Evolutionary conservation across 2,797 vertebrate genomes (phyloP), one percentile per base, ranked within the genome.

Genomic region (Mormyrus proboscirostris): DNA sequence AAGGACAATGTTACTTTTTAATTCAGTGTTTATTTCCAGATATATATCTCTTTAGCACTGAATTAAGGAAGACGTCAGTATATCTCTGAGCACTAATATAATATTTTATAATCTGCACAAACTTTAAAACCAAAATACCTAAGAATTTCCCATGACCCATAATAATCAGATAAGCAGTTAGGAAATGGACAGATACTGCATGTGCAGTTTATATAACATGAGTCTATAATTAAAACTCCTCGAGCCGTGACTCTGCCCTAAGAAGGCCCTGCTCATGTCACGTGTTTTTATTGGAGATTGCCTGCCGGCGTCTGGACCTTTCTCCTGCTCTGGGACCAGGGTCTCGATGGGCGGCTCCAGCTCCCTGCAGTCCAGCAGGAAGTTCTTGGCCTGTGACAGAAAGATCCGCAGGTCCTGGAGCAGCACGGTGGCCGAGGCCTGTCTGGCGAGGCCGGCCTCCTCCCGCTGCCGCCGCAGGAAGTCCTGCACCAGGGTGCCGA

Each of bases 401-500:
- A 96, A 95, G 85, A 91, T 89, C 59, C 94, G 93, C 76, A 96
- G 91, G 76, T 90, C 89, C 89, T 93, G 95, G 57, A 96, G 93
- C 0, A 93, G 62, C 38, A 90, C 89, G 9, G 89, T 38, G 38
- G 91, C 41, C 47, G 91, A 90, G 82, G 92, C 91, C 53, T 9
- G 83, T 29, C 89, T 88, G 38, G 86, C 91, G 0, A 91, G 87
- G 55, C 89, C 92, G 4, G 92, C 33, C 0, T 89, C 65, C 0
- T 94, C 93, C 65, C 94, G 92, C 91, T 93, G 92, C 89, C 90
- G 92, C 9, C 92, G 92, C 91, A 95, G 90, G 29, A 95, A 94
- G 89, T 94, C 95, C 91, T 96, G 95, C 9, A 96, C 90, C 73
- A 95, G 92, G 86, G 93, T 90, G 2, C 96, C 96, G 65, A 95